Evolutionary conservation across 2,797 vertebrate species (phyloP).

Genomic region (Xenopus petersii): DNA sequence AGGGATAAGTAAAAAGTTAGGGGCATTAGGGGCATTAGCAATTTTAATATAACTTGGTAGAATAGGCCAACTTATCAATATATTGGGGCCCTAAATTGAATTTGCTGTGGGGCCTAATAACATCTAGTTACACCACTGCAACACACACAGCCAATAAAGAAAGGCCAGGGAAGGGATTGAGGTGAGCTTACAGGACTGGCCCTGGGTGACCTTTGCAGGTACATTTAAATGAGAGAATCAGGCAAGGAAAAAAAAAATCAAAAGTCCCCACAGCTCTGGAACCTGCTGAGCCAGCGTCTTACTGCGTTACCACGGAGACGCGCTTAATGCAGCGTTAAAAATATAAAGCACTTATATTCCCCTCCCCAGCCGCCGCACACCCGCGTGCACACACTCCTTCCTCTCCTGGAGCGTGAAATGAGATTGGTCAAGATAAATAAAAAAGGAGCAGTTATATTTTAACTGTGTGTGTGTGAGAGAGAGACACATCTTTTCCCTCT

Average conservation of each 20-base stretch:
- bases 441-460: constrained; percentile 64
- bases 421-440: constrained; percentile 69
- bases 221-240: constrained; percentile 41
- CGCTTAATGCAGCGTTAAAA: constrained; percentile 69
- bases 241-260: background rate
- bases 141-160: background rate
- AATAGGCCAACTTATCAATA: too few relatives aligned
- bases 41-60: too few relatives aligned
- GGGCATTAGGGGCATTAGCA: too few relatives aligned
- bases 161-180: background rate
- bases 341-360: constrained; percentile 64
- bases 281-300: constrained; percentile 67
- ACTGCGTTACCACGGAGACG: constrained; percentile 65
- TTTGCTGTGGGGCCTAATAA: too few relatives aligned
- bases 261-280: constrained; percentile 40
- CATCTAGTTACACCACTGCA: too few relatives aligned
- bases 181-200: constrained; percentile 7
- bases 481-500: constrained; percentile 58
- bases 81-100: too few relatives aligned
- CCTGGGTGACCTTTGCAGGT: constrained; percentile 43
- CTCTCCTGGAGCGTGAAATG: constrained; percentile 69
- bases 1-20: too few relatives aligned
- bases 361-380: constrained; percentile 55
- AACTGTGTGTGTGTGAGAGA: constrained; percentile 61
- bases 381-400: constrained; percentile 56